Conservation (phyloP, 2,113 vertebrate species). For the Periophthalmodon schlosseri region DNA sequence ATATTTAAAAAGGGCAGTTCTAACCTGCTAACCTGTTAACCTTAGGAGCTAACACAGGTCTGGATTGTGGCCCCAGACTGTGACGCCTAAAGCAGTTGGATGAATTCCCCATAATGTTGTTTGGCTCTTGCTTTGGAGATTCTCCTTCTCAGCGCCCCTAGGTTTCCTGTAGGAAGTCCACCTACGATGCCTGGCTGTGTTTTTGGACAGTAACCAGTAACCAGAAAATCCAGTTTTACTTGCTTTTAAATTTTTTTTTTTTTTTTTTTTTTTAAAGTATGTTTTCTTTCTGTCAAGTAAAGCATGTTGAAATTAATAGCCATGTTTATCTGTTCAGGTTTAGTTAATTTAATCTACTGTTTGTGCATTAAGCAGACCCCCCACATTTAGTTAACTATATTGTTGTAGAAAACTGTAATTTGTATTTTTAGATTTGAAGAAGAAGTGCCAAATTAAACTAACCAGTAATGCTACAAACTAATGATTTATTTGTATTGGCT, state of each 20-base stretch:
- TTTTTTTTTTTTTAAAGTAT: no score
- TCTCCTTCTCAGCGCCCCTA: slow-evolving; percentile 26
- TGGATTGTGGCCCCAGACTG: slow-evolving; percentile 5
- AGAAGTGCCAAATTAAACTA: no score
- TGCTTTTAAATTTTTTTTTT: no score
- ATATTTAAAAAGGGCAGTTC: slow-evolving; percentile 33
- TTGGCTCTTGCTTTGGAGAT: slow-evolving; percentile 48
- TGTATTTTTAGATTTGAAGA: no score
- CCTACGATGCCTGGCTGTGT: slow-evolving; percentile 23
- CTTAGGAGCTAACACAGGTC: neutral
- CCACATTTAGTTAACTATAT: neutral
- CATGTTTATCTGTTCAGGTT: slow-evolving; percentile 7
- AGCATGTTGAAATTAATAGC: slow-evolving; percentile 1
- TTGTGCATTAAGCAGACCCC: neutral
- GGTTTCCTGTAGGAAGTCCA: slow-evolving; percentile 60
- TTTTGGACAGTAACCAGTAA: slow-evolving; percentile 4
- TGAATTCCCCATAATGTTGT: slow-evolving; percentile 41
- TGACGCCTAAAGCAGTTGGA: slow-evolving; percentile 28
- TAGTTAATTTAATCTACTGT: slow-evolving; percentile 18
- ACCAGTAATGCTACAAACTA: no score
- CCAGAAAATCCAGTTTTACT: neutral
- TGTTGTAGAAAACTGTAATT: no score
- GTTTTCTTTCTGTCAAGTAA: neutral
- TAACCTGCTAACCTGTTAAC: slow-evolving; percentile 29
- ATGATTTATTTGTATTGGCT: no score